Base-by-base conservation (phyloP, 1,140 invertebrate genomes). In the Drosophila sulfurigaster region DNA sequence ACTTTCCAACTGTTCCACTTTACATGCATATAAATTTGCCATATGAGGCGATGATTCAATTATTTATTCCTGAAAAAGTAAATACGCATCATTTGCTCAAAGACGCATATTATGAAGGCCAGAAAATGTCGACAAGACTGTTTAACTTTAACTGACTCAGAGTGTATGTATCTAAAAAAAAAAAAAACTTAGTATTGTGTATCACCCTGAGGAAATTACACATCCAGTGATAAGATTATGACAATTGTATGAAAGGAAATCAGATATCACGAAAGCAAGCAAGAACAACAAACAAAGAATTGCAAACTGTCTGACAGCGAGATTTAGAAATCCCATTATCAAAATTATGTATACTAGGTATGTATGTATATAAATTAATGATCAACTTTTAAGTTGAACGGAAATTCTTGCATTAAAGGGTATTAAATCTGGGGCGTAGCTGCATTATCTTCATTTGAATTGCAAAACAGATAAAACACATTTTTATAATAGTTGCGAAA, bases 191-290 rank as follows among this genome's bases (percentile, higher is more conserved):
- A 43, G n/a, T 43, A 43, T 54, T 15, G 15, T 65, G 6, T 41
- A 49, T 46, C 16, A 15, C 32, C 46, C 6, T 48, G 13, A n/a
- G 15, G 41, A 28, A 25, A 13, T 20, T 45, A 28, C 41, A 43
- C 57, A 59, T n/a, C 1, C 30, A 35, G 5, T 28, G 67, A 69
- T 69, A 69, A 69, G 67, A 63, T 69, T 5, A 25, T 38, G 7
- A 10, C 35, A 49, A 2, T 8, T 49, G 46, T 25, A 25, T 25
- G 20, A 25, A 25, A 25, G 20, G 20, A 25, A 25, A 25, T 25
- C 20, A 25, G 20, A 25, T 25, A 25, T 25, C 20, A 25, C 20
- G 20, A 25, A 25, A 25, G 4, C 20, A 25, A 25, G 3, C 20
- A 25, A 25, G 0, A 25, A 25, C 20, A 0, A 25, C 20, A 25